Base-by-base conservation (phyloP, 1,140 invertebrate genomes). In the Luehdorfia chinensis region DNA sequence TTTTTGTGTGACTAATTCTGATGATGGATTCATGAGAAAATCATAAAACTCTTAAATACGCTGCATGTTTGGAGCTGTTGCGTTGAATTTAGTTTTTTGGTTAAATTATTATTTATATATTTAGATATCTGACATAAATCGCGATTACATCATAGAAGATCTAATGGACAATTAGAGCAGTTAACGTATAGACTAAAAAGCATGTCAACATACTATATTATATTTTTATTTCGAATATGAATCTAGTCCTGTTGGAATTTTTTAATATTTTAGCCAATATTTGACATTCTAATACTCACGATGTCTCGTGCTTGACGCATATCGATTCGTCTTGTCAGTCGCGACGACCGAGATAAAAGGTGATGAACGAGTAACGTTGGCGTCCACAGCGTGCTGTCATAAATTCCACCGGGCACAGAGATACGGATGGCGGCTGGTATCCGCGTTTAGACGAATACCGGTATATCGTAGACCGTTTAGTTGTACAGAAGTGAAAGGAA, bases 271-370 rank as follows among this genome's bases (percentile, higher is more conserved):
- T 50, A 27, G 44, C 54, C 74, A 78, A 76, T 79, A 74, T 84
- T 77, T 73, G 58, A 39, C 32, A 53, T 47, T 46, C 37, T 56
- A 36, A 45, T 80, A 86, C 83, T 86, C 50, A 86, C 83, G 52
- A 79, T 66, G 53, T 86, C 79, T 69, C 78, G 55, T 48, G 79
- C 72, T 74, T 83, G 83, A 68, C 83, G 79, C 83, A 86, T 86
- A 84, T 86, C 75, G 83, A 80, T 80, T 80, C 47, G 70, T 75
- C 73, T 75, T 78, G 76, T 83, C 75, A 76, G 78, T 73, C 77
- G 61, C 57, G 61, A 55, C 11, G 78, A 84, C 71, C 72, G 76
- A 66, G 79, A 84, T 70, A 84, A 66, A 33, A 86, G 70, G 63
- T 86, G 83, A 79, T 86, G 79, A 67, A 84, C 71, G 73, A 86